Conservation (phyloP, 1,140 invertebrate genomes). For the Pseudomyrmex pallidus region DNA sequence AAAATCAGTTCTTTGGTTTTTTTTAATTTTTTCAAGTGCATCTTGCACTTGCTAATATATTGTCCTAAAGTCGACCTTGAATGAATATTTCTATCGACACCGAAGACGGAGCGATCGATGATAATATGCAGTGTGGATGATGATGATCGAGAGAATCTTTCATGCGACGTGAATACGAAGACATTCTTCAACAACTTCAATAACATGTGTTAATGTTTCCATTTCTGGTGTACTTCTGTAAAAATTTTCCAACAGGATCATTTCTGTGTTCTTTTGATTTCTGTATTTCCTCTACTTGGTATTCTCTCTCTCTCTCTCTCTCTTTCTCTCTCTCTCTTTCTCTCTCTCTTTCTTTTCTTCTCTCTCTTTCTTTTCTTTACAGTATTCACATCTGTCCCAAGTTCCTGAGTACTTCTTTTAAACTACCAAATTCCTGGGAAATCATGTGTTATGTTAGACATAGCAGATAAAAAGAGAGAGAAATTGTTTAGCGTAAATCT, state of each 20-base stretch:
- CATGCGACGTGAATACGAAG: slow-evolving; percentile 25
- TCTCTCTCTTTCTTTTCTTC: slow-evolving; percentile 67
- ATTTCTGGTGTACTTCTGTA: too few species aligned
- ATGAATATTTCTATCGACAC: slow-evolving; percentile 3
- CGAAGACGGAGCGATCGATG: not conserved
- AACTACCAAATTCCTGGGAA: slow-evolving; percentile 79
- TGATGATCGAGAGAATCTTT: slow-evolving; percentile 23
- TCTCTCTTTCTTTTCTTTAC: slow-evolving; percentile 67
- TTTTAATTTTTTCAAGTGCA: too few species aligned
- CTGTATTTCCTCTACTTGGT: too few species aligned
- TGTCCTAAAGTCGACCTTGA: too few species aligned
- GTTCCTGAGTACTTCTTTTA: slow-evolving; percentile 75
- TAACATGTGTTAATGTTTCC: not conserved
- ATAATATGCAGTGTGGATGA: slow-evolving; percentile 21
- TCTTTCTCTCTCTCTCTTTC: slow-evolving; percentile 60
- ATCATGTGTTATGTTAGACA: slow-evolving; percentile 57
- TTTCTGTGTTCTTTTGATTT: too few species aligned
- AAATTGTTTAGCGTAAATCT: not conserved
- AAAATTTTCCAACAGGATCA: too few species aligned
- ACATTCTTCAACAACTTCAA: not conserved
- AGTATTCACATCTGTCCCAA: slow-evolving; percentile 63
- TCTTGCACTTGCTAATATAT: too few species aligned
- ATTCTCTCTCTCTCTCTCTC: slow-evolving; percentile 51
- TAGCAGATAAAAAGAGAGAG: not conserved
- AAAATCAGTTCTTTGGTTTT: too few species aligned